phyloP scores from a whole-genome alignment of 2,888 invertebrate species.

The Drosophila testacea region DNA sequence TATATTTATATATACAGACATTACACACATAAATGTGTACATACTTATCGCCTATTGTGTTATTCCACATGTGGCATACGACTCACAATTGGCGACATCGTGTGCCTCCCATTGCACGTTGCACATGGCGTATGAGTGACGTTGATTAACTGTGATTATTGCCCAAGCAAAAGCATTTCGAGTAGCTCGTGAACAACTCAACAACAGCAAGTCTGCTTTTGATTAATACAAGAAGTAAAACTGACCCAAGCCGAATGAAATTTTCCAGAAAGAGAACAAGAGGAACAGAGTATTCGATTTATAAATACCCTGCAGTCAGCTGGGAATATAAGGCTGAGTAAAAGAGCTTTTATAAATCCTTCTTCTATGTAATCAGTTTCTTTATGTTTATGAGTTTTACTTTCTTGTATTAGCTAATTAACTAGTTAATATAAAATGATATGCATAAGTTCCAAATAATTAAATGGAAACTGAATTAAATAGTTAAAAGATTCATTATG shows the following conservation, averaged over 20 bases:
- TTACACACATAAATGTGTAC: background rate
- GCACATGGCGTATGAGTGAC: constrained; percentile 68
- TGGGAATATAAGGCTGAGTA: too few species aligned
- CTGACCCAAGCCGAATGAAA: background rate
- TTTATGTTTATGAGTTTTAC: too few species aligned
- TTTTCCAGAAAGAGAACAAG: background rate
- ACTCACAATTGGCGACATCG: constrained; percentile 47
- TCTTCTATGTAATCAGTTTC: too few species aligned
- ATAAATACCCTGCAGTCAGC: constrained; percentile 1
- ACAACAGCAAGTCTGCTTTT: background rate
- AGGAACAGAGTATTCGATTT: background rate
- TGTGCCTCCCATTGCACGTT: constrained; percentile 54
- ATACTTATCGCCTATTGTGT: constrained; percentile 47
- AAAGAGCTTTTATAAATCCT: too few species aligned
- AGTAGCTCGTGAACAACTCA: constrained; percentile 8
- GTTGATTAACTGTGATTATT: constrained; percentile 56
- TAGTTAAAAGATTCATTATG: background rate
- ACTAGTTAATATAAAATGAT: too few species aligned
- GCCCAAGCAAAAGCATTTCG: constrained; percentile 11
- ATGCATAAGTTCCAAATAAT: too few species aligned
- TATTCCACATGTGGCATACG: constrained; percentile 24
- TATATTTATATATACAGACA: constrained; percentile 2
- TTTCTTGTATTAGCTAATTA: too few species aligned
- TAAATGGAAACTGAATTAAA: background rate
- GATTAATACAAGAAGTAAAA: constrained; percentile 9